These are phyloP conservation scores for Orchesellides sinensis DNA, from an alignment of 2,888 invertebrate genomes.

Conservation along the genomic window DNA sequence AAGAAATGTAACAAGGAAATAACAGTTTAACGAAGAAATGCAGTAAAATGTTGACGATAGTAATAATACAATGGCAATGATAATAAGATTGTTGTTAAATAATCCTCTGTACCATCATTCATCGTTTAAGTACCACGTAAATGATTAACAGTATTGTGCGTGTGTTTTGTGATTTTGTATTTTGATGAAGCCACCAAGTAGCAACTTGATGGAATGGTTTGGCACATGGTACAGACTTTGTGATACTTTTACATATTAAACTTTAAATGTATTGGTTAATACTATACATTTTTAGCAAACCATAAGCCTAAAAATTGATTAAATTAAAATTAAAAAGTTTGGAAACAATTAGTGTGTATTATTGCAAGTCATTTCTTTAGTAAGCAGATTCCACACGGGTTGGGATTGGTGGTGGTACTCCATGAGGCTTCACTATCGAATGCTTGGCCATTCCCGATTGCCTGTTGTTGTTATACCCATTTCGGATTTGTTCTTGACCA, in stretches of 20 bases:
- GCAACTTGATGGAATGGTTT: slow-evolving; percentile 3
- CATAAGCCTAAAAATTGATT: no score
- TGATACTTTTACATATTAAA: slow-evolving; percentile 7
- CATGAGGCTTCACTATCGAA: slow-evolving; percentile 44
- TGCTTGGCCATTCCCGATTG: slow-evolving; percentile 21
- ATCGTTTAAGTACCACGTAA: no score
- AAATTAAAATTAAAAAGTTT: no score
- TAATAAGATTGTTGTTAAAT: background rate
- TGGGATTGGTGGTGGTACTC: slow-evolving; percentile 67
- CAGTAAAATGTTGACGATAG: background rate
- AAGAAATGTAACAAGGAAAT: background rate
- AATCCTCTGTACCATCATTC: slow-evolving; percentile 10
- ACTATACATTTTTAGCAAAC: background rate
- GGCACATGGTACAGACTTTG: slow-evolving; percentile 48
- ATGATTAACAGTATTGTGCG: no score
- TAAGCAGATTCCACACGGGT: slow-evolving; percentile 64
- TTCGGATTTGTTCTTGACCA: slow-evolving; percentile 15
- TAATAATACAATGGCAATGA: background rate
- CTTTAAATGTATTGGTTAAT: background rate
- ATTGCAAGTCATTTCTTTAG: no score
- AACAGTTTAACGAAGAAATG: background rate
- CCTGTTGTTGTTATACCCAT: slow-evolving; percentile 66
- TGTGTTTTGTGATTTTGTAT: no score
- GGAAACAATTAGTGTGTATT: no score
- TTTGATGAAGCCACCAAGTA: background rate